Conservation (phyloP, 2,888 invertebrate species). For the Tetragonula carbonaria region DNA sequence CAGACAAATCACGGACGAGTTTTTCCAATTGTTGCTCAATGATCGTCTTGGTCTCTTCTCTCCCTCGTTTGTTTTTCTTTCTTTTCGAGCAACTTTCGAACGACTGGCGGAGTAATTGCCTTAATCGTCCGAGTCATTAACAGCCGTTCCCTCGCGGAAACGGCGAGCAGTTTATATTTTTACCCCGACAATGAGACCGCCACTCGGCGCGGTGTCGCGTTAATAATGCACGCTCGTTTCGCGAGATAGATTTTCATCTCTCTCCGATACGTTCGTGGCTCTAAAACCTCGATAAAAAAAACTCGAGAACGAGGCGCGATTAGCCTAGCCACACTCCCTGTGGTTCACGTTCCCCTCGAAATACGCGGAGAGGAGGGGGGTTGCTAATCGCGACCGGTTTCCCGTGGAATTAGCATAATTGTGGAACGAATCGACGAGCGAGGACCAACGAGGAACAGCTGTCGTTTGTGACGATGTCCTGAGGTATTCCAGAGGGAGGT, state of each 20-base stretch:
- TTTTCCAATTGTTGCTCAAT: slow-evolving; percentile 13
- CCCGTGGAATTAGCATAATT: slow-evolving; percentile 62
- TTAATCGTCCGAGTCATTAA: slow-evolving; percentile 77
- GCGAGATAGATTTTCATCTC: slow-evolving; percentile 10
- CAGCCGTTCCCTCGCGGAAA: slow-evolving; percentile 43
- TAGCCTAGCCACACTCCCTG: neutral
- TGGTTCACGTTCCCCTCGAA: neutral
- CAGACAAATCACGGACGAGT: slow-evolving; percentile 12
- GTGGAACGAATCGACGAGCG: slow-evolving; percentile 40
- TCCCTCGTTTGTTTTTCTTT: neutral
- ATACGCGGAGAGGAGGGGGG: neutral
- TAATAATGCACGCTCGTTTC: slow-evolving; percentile 21
- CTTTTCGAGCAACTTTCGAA: slow-evolving; percentile 27
- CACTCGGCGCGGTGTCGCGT: neutral
- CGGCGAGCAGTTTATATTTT: slow-evolving; percentile 11
- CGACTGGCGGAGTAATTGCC: slow-evolving; percentile 73
- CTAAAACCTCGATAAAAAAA: neutral
- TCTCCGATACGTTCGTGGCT: neutral
- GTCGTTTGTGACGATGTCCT: slow-evolving; percentile 32
- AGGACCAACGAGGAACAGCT: slow-evolving; percentile 23
- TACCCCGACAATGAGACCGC: neutral
- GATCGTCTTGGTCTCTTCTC: neutral
- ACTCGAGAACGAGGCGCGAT: neutral
- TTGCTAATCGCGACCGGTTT: slow-evolving; percentile 48
- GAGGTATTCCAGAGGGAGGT: slow-evolving; percentile 26